phyloP scores from a whole-genome alignment of 2,113 vertebrate genomes.

The Benitochromis conjunctus region DNA sequence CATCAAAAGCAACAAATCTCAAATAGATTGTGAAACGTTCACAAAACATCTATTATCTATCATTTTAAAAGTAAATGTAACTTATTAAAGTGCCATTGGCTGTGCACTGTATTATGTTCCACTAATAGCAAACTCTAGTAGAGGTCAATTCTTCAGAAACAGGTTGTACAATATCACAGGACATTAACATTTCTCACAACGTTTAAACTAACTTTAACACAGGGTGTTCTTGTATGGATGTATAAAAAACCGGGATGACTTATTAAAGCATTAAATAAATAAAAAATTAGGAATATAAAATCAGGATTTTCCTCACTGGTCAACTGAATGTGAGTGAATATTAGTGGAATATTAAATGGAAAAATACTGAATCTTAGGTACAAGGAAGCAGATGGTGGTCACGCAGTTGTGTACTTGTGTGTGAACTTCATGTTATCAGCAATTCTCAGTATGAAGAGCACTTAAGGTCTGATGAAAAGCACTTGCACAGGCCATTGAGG shows the following conservation, averaged over 20 bases:
- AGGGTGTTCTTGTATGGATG: background rate
- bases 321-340: background rate
- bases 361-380: background rate
- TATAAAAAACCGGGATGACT: background rate
- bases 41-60: background rate
- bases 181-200: background rate
- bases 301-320: background rate
- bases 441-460: background rate
- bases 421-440: background rate
- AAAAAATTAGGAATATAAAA: background rate
- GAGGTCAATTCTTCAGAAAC: background rate
- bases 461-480: constrained; percentile 24
- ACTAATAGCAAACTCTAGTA: background rate
- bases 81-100: background rate
- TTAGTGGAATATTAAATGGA: background rate
- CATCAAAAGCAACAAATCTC: background rate
- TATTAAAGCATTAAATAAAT: background rate
- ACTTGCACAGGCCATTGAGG: constrained; percentile 13
- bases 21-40: background rate
- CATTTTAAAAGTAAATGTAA: background rate
- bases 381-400: background rate
- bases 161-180: background rate
- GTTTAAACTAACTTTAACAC: background rate
- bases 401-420: background rate
- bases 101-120: background rate